Conservation (phyloP, 2,113 vertebrate genomes). For the Saguinus midas region DNA sequence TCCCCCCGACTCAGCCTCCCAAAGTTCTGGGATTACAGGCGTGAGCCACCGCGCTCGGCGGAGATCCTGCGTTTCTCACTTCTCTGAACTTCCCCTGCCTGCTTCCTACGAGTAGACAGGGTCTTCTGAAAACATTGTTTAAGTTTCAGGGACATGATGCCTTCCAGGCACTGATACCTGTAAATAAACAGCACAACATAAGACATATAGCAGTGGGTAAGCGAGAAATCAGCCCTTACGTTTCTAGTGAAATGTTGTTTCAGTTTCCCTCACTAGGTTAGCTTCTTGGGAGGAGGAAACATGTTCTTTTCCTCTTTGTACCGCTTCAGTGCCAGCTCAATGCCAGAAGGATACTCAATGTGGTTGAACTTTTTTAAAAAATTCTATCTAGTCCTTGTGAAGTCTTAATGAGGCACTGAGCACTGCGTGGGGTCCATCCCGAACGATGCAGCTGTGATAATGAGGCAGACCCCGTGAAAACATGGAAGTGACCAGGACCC, state of each 20-base stretch:
- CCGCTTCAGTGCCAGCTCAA: neutral
- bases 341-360: neutral
- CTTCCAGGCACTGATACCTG: fast-evolving
- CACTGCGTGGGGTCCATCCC: neutral
- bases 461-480: neutral
- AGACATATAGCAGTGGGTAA: neutral
- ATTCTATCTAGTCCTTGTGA: neutral
- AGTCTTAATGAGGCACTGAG: neutral
- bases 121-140: neutral
- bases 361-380: neutral
- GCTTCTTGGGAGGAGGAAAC: neutral
- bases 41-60: no score
- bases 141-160: no score
- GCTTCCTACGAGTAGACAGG: neutral
- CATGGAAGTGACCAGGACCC: neutral
- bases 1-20: no score
- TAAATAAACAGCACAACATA: fast-evolving
- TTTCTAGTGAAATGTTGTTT: neutral
- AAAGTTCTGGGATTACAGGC: no score
- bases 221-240: neutral
- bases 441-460: neutral
- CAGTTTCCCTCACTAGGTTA: neutral
- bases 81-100: neutral
- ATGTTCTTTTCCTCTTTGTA: neutral
- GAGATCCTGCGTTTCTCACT: neutral